phyloP scores from a whole-genome alignment of 2,888 invertebrate species.

The Craniophora ligustri region DNA sequence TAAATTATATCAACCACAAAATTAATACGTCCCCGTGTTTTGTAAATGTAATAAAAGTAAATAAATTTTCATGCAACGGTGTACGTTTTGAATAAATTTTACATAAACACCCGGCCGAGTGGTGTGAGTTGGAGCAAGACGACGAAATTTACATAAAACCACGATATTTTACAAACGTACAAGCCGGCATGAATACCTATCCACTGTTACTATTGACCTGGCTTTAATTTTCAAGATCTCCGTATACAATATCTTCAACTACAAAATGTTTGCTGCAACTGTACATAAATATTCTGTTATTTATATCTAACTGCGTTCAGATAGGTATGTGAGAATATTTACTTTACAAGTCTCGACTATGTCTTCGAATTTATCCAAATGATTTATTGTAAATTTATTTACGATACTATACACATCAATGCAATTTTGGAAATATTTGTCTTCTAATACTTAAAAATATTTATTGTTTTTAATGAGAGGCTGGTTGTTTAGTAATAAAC shows the following conservation, averaged over 20 bases:
- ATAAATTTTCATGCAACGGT: constrained; percentile 28
- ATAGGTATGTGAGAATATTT: neutral
- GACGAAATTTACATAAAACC: constrained; percentile 42
- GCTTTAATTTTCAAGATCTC: constrained; percentile 38
- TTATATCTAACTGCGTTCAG: constrained; percentile 9
- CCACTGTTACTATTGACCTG: constrained; percentile 35
- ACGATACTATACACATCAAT: too few relatives aligned
- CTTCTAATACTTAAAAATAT: too few relatives aligned
- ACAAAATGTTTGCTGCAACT: constrained; percentile 17
- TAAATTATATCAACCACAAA: constrained; percentile 17
- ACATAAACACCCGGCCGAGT: constrained; percentile 40
- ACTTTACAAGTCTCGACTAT: neutral
- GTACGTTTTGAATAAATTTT: constrained; percentile 51
- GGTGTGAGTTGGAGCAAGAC: constrained; percentile 29
- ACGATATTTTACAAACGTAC: constrained; percentile 45
- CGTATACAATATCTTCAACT: constrained; percentile 24
- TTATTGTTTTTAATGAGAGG: too few relatives aligned
- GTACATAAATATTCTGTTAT: constrained; percentile 19
- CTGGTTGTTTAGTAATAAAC: too few relatives aligned
- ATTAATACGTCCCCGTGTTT: constrained; percentile 37
- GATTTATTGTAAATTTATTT: too few relatives aligned
- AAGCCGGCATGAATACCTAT: constrained; percentile 30
- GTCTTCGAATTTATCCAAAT: neutral
- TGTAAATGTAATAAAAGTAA: constrained; percentile 24
- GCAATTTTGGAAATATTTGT: too few relatives aligned